phyloP scores from a whole-genome alignment of 2,888 invertebrate species.

The Mimachlamys varia region DNA sequence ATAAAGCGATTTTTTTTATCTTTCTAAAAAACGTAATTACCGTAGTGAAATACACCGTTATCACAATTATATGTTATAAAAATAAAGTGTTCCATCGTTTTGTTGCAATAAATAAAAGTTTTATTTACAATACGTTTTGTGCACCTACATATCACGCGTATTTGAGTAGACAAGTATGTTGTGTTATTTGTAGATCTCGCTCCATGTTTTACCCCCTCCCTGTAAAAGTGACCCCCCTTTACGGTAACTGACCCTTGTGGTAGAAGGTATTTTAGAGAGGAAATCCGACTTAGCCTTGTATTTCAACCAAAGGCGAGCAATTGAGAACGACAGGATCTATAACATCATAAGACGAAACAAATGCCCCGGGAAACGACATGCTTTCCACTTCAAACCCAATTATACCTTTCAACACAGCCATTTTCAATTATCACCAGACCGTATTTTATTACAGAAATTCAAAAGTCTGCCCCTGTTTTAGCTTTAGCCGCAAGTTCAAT shows the following conservation, averaged over 20 bases:
- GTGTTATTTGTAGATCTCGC: neutral
- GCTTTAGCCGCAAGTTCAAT: neutral
- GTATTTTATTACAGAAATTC: constrained; percentile 17
- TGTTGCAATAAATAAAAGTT: no score
- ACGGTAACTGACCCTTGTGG: neutral
- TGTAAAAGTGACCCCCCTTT: neutral
- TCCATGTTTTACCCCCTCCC: neutral
- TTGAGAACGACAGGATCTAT: neutral
- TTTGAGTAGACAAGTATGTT: no score
- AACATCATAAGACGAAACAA: neutral
- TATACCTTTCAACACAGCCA: constrained; percentile 21
- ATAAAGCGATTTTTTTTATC: no score
- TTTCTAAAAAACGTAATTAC: no score
- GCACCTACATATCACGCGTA: no score
- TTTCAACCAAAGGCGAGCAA: neutral
- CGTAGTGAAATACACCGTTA: no score
- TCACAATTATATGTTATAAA: no score
- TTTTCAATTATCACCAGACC: constrained; percentile 31
- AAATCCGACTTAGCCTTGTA: neutral
- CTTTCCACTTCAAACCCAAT: constrained; percentile 15
- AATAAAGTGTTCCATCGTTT: no score
- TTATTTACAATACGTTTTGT: no score
- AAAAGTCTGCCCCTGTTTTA: neutral
- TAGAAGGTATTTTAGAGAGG: neutral
- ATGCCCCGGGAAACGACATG: constrained; percentile 7